These are phyloP conservation scores for Nothobranchius kuhntae DNA, from an alignment of 2,113 vertebrate species.

Conservation along the genomic window DNA sequence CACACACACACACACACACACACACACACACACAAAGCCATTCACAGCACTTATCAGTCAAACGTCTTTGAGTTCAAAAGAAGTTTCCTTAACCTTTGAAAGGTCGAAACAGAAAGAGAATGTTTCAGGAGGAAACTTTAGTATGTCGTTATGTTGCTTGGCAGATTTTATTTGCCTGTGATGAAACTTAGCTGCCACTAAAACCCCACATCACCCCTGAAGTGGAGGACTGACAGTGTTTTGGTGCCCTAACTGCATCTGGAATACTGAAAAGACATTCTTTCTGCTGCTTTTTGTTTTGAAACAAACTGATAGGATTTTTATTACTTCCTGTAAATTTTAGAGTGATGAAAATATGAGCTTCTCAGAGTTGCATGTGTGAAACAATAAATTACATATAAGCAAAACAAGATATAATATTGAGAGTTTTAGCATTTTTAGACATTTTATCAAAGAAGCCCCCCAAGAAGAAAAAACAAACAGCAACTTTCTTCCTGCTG, in stretches of 20 bases:
- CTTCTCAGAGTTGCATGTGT: background rate
- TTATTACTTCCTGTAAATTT: background rate
- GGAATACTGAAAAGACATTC: constrained; percentile 27
- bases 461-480: too few species aligned
- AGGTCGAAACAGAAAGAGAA: constrained; percentile 40
- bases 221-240: constrained; percentile 22
- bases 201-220: constrained; percentile 25
- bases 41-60: constrained; percentile 34
- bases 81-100: constrained; percentile 48
- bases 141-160: constrained; percentile 49
- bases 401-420: too few species aligned
- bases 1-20: too few species aligned
- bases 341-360: background rate
- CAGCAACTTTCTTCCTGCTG: too few species aligned
- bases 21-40: background rate
- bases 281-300: background rate
- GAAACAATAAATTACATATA: background rate
- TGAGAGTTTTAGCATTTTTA: background rate
- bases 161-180: constrained; percentile 55
- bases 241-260: background rate
- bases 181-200: constrained; percentile 47
- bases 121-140: constrained; percentile 48
- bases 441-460: too few species aligned
- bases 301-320: background rate
- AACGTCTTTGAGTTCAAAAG: constrained; percentile 37